Conservation (phyloP, 2,113 vertebrate genomes). For the Morone saxatilis region DNA sequence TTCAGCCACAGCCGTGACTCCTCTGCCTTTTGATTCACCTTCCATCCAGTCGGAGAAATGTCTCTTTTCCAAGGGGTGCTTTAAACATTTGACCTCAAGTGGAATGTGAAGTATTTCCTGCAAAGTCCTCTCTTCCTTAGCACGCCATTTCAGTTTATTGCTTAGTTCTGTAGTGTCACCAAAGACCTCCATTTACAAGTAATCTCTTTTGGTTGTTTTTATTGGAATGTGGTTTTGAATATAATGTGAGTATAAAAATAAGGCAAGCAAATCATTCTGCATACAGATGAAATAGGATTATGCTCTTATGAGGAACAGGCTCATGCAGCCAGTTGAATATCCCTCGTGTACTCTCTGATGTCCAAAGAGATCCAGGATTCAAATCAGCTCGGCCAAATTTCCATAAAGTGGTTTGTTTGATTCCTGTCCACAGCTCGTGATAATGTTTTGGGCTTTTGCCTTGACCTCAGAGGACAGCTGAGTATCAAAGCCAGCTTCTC, state of each 20-base stretch:
- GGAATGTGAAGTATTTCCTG: slow-evolving; percentile 73
- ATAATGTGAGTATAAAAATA: background rate
- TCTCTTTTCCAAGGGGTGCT: slow-evolving; percentile 2
- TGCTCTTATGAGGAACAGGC: slow-evolving; percentile 17
- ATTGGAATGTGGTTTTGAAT: background rate
- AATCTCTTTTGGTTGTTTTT: background rate
- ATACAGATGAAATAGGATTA: slow-evolving; percentile 15
- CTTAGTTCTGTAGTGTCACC: background rate
- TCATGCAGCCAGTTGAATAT: slow-evolving; percentile 24
- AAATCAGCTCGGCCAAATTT: slow-evolving; percentile 60
- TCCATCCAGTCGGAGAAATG: slow-evolving; percentile 25
- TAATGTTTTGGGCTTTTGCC: slow-evolving; percentile 15
- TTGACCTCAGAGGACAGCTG: slow-evolving; percentile 26
- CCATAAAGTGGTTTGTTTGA: slow-evolving; percentile 52
- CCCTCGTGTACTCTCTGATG: slow-evolving; percentile 3
- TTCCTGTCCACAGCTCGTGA: slow-evolving; percentile 15
- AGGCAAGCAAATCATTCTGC: background rate
- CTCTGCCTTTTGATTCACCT: slow-evolving; percentile 45
- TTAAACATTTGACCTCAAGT: slow-evolving; percentile 29
- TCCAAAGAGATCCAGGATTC: slow-evolving; percentile 47
- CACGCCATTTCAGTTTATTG: slow-evolving; percentile 17
- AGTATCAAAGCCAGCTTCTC: slow-evolving; percentile 12
- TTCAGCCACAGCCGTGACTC: slow-evolving; percentile 6
- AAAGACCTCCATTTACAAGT: background rate
- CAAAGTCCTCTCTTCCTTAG: slow-evolving; percentile 32